Evolutionary conservation across 2,113 vertebrate species (phyloP).

Genomic region (Todiramphus chloris): DNA sequence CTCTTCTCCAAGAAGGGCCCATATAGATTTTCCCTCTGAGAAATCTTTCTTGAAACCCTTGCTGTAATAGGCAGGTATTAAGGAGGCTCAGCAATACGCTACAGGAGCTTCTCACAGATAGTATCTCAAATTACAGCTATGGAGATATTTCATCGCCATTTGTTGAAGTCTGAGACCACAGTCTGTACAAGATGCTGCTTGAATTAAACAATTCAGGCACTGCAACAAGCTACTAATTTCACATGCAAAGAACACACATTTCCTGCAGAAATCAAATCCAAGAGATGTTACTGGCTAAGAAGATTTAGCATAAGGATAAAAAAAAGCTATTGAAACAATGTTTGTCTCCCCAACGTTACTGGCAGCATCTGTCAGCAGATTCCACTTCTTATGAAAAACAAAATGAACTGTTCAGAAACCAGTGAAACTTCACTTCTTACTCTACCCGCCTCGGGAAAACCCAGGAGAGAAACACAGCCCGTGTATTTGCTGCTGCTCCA

Average conservation of each 20-base stretch:
- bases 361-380: not conserved
- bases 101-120: not conserved
- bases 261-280: not conserved
- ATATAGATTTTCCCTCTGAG: not conserved
- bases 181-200: not conserved
- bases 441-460: not conserved
- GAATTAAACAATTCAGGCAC: not conserved
- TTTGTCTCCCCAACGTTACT: not conserved
- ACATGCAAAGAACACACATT: not conserved
- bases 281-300: not conserved
- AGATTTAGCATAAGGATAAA: not conserved
- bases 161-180: rapidly evolving
- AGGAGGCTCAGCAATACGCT: not conserved
- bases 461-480: not conserved
- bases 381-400: not conserved
- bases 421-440: not conserved
- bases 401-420: not conserved
- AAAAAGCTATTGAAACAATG: not conserved
- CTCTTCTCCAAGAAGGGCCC: not conserved
- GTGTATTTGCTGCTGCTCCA: not conserved
- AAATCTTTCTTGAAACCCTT: not conserved
- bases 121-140: not conserved
- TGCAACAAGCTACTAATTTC: not conserved
- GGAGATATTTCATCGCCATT: not conserved
- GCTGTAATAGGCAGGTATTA: not conserved